Evolutionary conservation across 1,140 invertebrate species (phyloP).

Genomic region (Papilio machaon): DNA sequence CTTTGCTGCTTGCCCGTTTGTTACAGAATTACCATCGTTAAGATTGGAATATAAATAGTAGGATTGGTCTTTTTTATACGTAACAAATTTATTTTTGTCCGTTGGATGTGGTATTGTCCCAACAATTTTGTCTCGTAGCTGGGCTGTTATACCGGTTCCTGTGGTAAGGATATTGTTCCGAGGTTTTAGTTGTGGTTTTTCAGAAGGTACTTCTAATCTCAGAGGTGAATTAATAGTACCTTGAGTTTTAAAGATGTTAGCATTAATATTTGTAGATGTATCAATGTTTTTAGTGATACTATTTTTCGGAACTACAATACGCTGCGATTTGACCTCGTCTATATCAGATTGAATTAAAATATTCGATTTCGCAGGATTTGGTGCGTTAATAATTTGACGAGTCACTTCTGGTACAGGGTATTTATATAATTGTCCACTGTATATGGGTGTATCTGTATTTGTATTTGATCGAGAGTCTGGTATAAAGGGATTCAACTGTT

Average conservation of each 20-base stretch:
- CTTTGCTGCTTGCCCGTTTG: not conserved
- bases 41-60: constrained; percentile 69
- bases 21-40: constrained; percentile 45
- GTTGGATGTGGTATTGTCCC: constrained; percentile 70
- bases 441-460: constrained; percentile 52
- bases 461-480: constrained; percentile 40
- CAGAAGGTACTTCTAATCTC: constrained; percentile 49
- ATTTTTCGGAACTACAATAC: constrained; percentile 12
- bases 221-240: constrained; percentile 46
- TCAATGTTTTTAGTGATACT: constrained; percentile 4
- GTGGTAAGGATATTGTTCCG: constrained; percentile 51
- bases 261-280: not conserved
- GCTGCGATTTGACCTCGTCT: constrained; percentile 22
- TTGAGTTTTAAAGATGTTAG: constrained; percentile 60
- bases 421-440: constrained; percentile 75
- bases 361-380: constrained; percentile 45
- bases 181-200: constrained; percentile 38
- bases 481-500: not conserved
- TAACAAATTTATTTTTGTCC: constrained; percentile 67
- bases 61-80: constrained; percentile 73
- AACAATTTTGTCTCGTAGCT: constrained; percentile 69
- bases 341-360: constrained; percentile 31
- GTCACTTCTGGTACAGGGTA: constrained; percentile 71
- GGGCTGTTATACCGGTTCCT: constrained; percentile 67
- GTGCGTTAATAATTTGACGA: constrained; percentile 67